Conservation (phyloP, 2,888 invertebrate genomes). For the Epicampocera succincta region DNA sequence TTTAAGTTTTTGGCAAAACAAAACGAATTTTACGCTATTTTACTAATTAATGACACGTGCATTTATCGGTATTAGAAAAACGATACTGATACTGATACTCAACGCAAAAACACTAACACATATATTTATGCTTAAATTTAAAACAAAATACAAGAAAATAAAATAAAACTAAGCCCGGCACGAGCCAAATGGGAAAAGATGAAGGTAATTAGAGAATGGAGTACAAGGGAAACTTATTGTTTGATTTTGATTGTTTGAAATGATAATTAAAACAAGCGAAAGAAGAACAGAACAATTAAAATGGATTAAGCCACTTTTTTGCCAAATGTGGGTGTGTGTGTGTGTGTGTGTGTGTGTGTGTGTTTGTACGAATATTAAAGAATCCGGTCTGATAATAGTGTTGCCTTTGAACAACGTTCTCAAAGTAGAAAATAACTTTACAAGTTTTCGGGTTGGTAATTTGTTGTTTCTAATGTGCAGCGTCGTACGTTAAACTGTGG, state of each 20-base stretch:
- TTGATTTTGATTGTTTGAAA: conserved; percentile 59
- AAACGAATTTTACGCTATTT: conserved; percentile 59
- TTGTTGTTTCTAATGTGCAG: conserved; percentile 10
- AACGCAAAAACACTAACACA: neutral
- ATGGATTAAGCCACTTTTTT: conserved; percentile 38
- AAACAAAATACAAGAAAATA: neutral
- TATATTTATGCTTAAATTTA: neutral
- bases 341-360: neutral
- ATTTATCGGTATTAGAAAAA: conserved; percentile 54
- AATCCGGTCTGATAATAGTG: conserved; percentile 46
- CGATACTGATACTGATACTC: neutral
- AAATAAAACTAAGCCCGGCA: conserved; percentile 23
- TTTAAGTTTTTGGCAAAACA: conserved; percentile 30
- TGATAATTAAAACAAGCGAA: conserved; percentile 39
- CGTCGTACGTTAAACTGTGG: neutral
- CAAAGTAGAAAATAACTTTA: neutral
- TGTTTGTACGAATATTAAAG: neutral
- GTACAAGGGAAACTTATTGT: conserved; percentile 54
- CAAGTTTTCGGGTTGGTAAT: neutral
- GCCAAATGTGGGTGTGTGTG: neutral
- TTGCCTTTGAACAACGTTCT: conserved; percentile 27
- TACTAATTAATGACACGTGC: conserved; percentile 64
- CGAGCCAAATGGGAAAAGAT: conserved; percentile 40
- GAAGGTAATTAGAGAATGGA: conserved; percentile 60
- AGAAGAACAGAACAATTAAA: conserved; percentile 43